Conservation (phyloP, 2,113 vertebrate genomes). For the Polyodon spathula region DNA sequence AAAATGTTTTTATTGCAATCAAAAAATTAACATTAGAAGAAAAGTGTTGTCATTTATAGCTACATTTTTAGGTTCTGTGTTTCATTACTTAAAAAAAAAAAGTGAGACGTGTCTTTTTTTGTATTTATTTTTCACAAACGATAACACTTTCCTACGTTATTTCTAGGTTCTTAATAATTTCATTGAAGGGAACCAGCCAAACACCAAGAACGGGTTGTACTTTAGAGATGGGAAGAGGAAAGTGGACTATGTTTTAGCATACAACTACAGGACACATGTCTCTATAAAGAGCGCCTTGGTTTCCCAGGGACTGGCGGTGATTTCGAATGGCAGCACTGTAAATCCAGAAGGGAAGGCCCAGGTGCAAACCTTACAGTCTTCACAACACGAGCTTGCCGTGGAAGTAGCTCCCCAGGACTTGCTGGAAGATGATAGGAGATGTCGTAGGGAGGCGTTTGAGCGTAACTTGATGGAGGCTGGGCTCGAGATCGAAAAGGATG, state of each 20-base stretch:
- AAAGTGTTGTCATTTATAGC: too few species aligned
- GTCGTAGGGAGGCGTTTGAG: constrained; percentile 86
- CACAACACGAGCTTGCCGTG: constrained; percentile 28
- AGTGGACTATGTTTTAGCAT: constrained; percentile 84
- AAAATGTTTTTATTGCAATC: too few species aligned
- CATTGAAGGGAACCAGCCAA: constrained; percentile 33
- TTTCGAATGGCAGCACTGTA: constrained; percentile 63
- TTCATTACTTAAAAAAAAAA: too few species aligned
- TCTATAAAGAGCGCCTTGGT: constrained; percentile 6
- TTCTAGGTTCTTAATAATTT: constrained; percentile 69
- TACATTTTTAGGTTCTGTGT: too few species aligned
- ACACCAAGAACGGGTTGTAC: constrained; percentile 55
- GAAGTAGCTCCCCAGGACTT: constrained; percentile 46
- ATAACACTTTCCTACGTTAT: too few species aligned
- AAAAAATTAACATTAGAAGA: too few species aligned
- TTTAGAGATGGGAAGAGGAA: constrained; percentile 80
- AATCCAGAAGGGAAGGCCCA: constrained; percentile 17
- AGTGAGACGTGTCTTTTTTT: too few species aligned
- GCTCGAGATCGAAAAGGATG: constrained; percentile 81
- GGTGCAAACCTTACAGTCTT: constrained; percentile 19
- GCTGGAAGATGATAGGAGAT: constrained; percentile 65
- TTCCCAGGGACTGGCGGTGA: constrained; percentile 40
- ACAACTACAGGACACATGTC: constrained; percentile 69
- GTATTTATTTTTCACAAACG: too few species aligned
- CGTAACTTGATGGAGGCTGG: constrained; percentile 71